Base-by-base conservation (phyloP, 64 coral and sea anemone genomes). In the Montipora sp. region DNA sequence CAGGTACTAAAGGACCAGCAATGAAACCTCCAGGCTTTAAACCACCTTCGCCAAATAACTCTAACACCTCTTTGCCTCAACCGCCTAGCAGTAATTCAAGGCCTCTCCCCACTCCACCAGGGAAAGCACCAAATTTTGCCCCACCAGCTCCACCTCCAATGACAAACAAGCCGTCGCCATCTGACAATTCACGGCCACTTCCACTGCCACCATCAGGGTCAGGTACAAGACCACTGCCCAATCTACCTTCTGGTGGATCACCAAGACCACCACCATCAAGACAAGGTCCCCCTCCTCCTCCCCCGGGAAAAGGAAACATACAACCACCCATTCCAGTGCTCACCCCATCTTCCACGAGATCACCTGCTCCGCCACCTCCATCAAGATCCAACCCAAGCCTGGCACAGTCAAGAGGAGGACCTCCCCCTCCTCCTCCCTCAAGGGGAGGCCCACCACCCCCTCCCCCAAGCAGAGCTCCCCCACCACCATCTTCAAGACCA, bases 11-110 rank as follows among this genome's bases (percentile, higher is more conserved):
- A 93, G 96, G 88, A 66, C 61, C 90, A 80, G 77, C 96, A 46
- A 78, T 98, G 78, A 95, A 79, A 88, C 96, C 96, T 23, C 91
- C 90, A 83, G 96, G 96, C 67, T 93, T 95, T 47, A 98, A 93
- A 77, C 74, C 96, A 53, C 91, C 78, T 77, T 65, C 75, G 3
- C 93, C 91, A 73, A 79, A 77, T n/a, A 83, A 75, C 71, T 71
- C 82, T 77, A 83, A 59, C 48, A 21, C 74, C 75, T 79, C 85
- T 8, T 53, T 76, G 50, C 87, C 88, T 12, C 67, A 80, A 11
- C 7, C 95, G 36, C 60, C 78, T 13, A 77, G 71, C 47, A 65
- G 79, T 83, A 89, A 83, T 82, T 93, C 91, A 86, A 93, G 92
- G 22, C 90, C 87, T 47, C 87, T 85, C 23, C 96, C 86, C 4